Percentiles rank a stretch among this genome's conserved stretches.
phyloP scores from a whole-genome alignment of 37 sponge, comb jelly and placozoan species.

The Halisarca cf. caerulea region DNA sequence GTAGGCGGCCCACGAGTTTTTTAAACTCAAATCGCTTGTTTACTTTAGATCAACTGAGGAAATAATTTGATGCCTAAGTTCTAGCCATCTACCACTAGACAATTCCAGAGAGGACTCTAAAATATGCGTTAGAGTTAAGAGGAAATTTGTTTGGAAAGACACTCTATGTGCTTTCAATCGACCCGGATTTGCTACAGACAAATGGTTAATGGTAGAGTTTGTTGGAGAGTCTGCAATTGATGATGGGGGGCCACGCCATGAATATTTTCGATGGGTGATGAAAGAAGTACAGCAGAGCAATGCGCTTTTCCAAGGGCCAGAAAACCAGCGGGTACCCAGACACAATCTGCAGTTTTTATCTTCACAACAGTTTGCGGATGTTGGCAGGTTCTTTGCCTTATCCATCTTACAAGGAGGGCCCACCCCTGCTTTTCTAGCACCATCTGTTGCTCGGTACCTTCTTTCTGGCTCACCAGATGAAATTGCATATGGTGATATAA shows the following conservation, averaged over 20 bases:
- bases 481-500: neutral
- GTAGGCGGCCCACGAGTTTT: no score
- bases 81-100: neutral
- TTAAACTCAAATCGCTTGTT: no score
- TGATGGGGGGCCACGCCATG: slow-evolving; percentile 2
- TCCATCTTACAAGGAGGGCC: slow-evolving; percentile 2
- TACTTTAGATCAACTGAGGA: no score
- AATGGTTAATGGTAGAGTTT: slow-evolving; percentile 8
- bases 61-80: no score
- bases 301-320: slow-evolving; percentile 4
- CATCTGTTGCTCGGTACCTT: neutral
- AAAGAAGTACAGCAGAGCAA: neutral
- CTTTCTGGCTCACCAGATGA: neutral
- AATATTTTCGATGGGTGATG: neutral
- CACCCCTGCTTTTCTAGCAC: slow-evolving; percentile 14
- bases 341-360: slow-evolving; percentile 1
- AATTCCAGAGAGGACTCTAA: neutral
- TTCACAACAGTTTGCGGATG: neutral
- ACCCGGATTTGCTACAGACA: slow-evolving; percentile 5
- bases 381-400: slow-evolving; percentile 13
- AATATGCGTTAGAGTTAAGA: neutral
- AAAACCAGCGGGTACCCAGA: neutral
- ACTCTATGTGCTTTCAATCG: neutral
- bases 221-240: slow-evolving; percentile 12
- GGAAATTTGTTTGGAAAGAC: slow-evolving; percentile 3